phyloP scores from a whole-genome alignment of 2,888 invertebrate species.

The Drosophila hamatofila region DNA sequence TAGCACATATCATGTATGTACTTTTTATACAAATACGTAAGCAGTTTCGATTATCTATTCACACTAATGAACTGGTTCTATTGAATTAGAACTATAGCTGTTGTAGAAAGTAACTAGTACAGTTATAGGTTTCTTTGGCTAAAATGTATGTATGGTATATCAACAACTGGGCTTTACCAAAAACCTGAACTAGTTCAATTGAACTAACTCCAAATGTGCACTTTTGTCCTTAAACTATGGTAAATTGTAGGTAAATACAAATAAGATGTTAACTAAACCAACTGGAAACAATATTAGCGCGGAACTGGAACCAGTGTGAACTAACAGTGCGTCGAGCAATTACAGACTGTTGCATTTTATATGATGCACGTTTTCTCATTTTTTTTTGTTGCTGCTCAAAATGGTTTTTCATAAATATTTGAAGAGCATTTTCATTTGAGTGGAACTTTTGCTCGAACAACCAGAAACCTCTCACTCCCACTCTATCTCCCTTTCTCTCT shows the following conservation, averaged over 20 bases:
- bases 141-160: no score
- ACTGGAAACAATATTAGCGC: background rate
- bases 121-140: background rate
- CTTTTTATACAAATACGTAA: background rate
- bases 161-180: background rate
- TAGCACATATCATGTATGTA: background rate
- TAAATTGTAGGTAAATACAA: background rate
- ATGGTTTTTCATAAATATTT: constrained; percentile 73
- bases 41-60: no score
- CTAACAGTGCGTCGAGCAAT: constrained; percentile 29
- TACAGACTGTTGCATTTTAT: constrained; percentile 56
- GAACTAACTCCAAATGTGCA: background rate
- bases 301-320: constrained; percentile 16
- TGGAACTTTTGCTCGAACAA: constrained; percentile 47
- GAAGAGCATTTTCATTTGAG: constrained; percentile 66
- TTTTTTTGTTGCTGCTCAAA: constrained; percentile 50
- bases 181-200: background rate
- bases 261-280: background rate
- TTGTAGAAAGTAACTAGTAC: background rate
- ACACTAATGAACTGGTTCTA: background rate
- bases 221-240: background rate
- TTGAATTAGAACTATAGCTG: background rate
- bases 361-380: constrained; percentile 25
- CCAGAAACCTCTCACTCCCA: constrained; percentile 13
- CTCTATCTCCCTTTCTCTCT: constrained; percentile 2